Conservation (phyloP, 2,113 vertebrate genomes). For the Dasyurus viverrinus region DNA sequence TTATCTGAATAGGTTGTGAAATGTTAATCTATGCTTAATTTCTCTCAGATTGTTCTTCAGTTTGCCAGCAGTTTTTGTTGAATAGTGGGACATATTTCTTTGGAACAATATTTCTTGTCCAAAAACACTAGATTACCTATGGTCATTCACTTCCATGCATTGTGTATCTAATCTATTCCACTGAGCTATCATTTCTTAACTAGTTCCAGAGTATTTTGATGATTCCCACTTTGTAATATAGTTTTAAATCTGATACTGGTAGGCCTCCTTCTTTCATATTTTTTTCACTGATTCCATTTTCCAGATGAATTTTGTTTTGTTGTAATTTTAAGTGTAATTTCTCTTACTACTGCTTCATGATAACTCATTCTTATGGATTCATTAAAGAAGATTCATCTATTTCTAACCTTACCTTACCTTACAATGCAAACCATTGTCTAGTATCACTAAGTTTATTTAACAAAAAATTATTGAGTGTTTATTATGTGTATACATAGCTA, state of each 20-base stretch:
- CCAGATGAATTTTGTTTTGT: not conserved
- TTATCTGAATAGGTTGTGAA: not conserved
- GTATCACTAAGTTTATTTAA: not conserved
- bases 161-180: not conserved
- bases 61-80: not conserved
- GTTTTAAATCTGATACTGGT: not conserved
- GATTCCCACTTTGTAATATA: not conserved
- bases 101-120: not conserved
- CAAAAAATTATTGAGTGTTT: not conserved
- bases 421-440: not conserved
- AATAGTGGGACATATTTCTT: not conserved
- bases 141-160: not conserved
- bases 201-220: not conserved
- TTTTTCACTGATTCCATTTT: not conserved
- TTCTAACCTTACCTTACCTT: not conserved
- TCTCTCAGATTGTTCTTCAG: not conserved
- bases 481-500: not conserved
- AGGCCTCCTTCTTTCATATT: not conserved
- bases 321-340: not conserved
- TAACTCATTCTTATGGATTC: not conserved
- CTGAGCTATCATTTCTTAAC: not conserved
- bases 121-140: not conserved
- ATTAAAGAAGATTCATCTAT: not conserved
- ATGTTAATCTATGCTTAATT: not conserved
- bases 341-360: not conserved